These are phyloP conservation scores for Xiphorhynchus elegans DNA, from an alignment of 2,113 vertebrate genomes.

Conservation along the genomic window DNA sequence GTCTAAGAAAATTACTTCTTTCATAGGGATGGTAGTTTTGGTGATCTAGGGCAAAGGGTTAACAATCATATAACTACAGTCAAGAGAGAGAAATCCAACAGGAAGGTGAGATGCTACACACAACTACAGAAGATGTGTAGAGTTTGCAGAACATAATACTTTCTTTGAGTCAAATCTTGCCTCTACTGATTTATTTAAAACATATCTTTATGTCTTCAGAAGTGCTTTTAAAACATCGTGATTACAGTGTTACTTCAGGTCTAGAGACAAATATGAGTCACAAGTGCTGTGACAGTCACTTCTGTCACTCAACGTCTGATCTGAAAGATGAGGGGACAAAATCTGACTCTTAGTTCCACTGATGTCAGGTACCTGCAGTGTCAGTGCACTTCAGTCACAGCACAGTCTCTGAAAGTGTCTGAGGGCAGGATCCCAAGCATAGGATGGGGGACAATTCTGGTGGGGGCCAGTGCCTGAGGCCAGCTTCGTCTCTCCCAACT, in stretches of 20 bases:
- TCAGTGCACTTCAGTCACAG: rapidly evolving
- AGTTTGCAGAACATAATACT: background rate
- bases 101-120: conserved; percentile 48
- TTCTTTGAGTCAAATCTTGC: background rate
- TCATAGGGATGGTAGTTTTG: conserved; percentile 1
- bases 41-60: conserved; percentile 37
- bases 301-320: background rate
- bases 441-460: background rate
- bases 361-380: background rate
- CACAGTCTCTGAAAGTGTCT: background rate
- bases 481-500: rapidly evolving
- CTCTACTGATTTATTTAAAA: background rate
- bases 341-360: background rate
- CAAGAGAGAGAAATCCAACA: conserved; percentile 48
- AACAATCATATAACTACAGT: conserved; percentile 26
- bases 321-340: background rate
- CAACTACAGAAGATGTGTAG: conserved; percentile 12
- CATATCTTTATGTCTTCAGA: background rate
- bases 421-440: background rate
- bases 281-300: background rate
- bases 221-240: background rate
- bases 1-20: conserved; percentile 23
- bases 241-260: background rate
- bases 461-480: background rate
- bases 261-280: background rate